Evolutionary conservation across 2,797 vertebrate species (phyloP), one percentile per base, ranked within the genome.

Genomic region (Takifugu rubripes): DNA sequence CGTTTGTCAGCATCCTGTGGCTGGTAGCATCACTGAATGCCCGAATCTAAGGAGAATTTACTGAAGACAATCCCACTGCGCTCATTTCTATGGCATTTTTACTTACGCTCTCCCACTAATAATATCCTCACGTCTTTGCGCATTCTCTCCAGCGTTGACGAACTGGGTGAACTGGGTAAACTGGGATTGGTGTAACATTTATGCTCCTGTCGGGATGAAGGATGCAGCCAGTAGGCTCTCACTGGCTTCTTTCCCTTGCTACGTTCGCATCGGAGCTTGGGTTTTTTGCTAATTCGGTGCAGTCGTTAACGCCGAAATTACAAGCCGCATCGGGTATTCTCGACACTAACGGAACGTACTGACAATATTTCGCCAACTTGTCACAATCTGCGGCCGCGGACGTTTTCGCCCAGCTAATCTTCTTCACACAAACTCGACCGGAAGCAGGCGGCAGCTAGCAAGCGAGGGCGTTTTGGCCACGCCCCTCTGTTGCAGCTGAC

Each of bases 91-190:
- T 2, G 5, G 5, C 14, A 16, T 47, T 25, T 56, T 12, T 47
- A 95, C 95, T 96, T 89, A 97, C 95, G 92, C 83, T 97, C 95
- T 72, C 95, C 95, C 84, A 97, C 93, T 27, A 97, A 79, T 49
- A 97, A 84, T 75, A 98, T 97, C 89, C 95, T 88, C 85, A 98
- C 95, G 88, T 97, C 95, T 74, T 96, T 97, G 89, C 94, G 94
- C 96, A 97, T 98, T 66, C 69, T 89, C 57, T 49, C 68, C 58
- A 3, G 47, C 50, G 70, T 77, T 27, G 54, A 62, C 36, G 61
- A 49, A 54, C 77, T 66, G 27, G 50, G 40, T 33, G 61, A 49
- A 54, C 77, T 66, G 27, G 50, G 40, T 33, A 12, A 60, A 40
- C 43, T 0, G 53, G 54, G 52, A 1, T 6, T 50, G 49, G 61